These are phyloP conservation scores for Bombus consobrinus DNA, from an alignment of 1,140 invertebrate species.

Conservation along the genomic window DNA sequence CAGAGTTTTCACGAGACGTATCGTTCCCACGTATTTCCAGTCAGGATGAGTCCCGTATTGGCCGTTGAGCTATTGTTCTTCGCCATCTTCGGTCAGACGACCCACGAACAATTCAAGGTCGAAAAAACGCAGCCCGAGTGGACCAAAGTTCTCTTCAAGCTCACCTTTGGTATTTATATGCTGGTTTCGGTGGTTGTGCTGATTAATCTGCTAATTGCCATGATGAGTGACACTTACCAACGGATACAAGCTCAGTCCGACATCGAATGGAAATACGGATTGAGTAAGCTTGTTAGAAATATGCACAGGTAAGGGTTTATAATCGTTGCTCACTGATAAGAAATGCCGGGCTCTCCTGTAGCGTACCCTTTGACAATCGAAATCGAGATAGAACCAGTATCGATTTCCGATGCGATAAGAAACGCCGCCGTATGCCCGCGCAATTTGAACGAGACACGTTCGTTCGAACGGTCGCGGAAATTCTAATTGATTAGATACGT, in stretches of 20 bases:
- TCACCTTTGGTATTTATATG: constrained; percentile 96
- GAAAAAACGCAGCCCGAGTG: constrained; percentile 86
- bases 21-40: constrained; percentile 88
- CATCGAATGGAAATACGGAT: constrained; percentile 99
- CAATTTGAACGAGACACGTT: background rate
- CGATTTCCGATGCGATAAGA: background rate
- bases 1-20: constrained; percentile 61
- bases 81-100: constrained; percentile 98
- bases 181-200: constrained; percentile 99
- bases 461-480: background rate
- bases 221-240: constrained; percentile 99
- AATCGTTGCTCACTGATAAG: constrained; percentile 9
- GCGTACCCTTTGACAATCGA: background rate
- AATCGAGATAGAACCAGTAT: background rate
- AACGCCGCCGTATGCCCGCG: background rate
- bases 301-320: constrained; percentile 90
- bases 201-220: constrained; percentile 99
- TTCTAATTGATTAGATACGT: constrained; percentile 44
- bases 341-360: background rate
- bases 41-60: constrained; percentile 93
- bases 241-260: constrained; percentile 99
- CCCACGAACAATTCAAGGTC: constrained; percentile 90
- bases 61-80: constrained; percentile 99
- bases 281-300: constrained; percentile 98
- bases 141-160: constrained; percentile 92